Percentiles rank a stretch among this genome's conserved stretches.
Evolutionary conservation across 2,797 vertebrate genomes (phyloP).

Genomic region (Sternotherus odoratus): DNA sequence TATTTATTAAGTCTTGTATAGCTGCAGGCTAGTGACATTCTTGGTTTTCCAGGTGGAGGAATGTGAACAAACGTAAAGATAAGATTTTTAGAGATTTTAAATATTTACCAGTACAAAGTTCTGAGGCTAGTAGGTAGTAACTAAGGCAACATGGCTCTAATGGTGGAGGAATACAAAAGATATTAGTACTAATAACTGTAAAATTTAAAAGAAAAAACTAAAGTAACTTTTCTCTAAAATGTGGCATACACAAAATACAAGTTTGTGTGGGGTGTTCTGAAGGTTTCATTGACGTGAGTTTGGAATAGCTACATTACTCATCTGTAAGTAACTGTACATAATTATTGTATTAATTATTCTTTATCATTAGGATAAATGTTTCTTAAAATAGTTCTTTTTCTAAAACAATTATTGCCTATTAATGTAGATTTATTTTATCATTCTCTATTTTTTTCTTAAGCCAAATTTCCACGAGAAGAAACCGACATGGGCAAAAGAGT

Average conservation of each 20-base stretch:
- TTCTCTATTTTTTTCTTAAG: slow-evolving; percentile 37
- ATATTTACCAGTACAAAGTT: not conserved
- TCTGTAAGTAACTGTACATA: not conserved
- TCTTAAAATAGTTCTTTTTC: slow-evolving; percentile 54
- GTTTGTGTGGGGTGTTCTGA: not conserved
- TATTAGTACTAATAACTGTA: not conserved
- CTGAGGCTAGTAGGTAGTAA: not conserved
- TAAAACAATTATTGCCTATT: slow-evolving; percentile 59
- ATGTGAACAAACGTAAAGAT: not conserved
- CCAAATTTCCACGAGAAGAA: slow-evolving; percentile 55
- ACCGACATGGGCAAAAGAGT: not conserved
- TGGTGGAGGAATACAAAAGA: not conserved
- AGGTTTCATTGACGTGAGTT: not conserved
- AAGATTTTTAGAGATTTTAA: not conserved
- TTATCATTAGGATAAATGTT: slow-evolving; percentile 20
- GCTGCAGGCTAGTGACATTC: not conserved
- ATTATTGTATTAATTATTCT: slow-evolving; percentile 59
- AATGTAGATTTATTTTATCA: slow-evolving; percentile 57
- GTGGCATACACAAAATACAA: not conserved
- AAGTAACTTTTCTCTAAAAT: not conserved
- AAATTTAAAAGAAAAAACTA: not conserved
- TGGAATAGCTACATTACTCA: slow-evolving; percentile 1
- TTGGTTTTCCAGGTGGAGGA: not conserved
- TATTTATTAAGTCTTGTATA: not conserved
- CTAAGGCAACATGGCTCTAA: not conserved